Base-by-base conservation (phyloP, 1,140 invertebrate species). In the Aphelenchoides fujianensis region DNA sequence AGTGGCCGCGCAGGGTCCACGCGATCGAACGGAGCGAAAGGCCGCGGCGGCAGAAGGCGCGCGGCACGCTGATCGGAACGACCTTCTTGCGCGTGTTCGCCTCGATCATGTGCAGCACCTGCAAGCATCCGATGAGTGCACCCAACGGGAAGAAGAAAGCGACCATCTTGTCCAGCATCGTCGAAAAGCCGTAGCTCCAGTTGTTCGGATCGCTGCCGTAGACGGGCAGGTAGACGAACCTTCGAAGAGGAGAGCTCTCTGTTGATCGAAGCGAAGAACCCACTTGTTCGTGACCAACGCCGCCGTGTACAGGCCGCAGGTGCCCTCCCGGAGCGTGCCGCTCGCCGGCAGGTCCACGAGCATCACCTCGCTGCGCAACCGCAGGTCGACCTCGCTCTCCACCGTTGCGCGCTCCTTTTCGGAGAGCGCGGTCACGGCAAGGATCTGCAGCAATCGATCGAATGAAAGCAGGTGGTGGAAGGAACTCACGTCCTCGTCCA, bases 271-370 rank as follows among this genome's bases (percentile, higher is more conserved):
- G n/a, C n/a, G n/a, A n/a, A n/a, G 1, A 0, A 75, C 54, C 28
- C 30, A 82, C 80, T 78, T 79, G 61, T 80, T 73, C 23, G 79
- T 80, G 32, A 63, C 53, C 55, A 80, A 66, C 27, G 76, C 36
- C 16, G 77, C 69, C 2, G 73, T 82, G 54, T 80, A 80, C 28
- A 80, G 61, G 12, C 79, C 79, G 55, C 79, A 80, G 70, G 74
- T 41, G 79, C 79, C 7, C 27, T 68, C 31, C 19, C 19, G 48
- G 30, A 54, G 9, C 9, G 68, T 30, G n/a, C 28, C 67, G 35
- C 27, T 73, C 30, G 52, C 41, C 12, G 77, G 77, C 41, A 80
- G 48, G 66, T 81, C 78, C 19, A 81, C 41, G n/a, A 79, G 12
- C 35, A 79, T 73, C 2, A 79, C 31, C 9, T 79, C 75, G 27